These are phyloP conservation scores for Orthosia gracilis DNA, from an alignment of 2,888 invertebrate genomes.

Conservation along the genomic window DNA sequence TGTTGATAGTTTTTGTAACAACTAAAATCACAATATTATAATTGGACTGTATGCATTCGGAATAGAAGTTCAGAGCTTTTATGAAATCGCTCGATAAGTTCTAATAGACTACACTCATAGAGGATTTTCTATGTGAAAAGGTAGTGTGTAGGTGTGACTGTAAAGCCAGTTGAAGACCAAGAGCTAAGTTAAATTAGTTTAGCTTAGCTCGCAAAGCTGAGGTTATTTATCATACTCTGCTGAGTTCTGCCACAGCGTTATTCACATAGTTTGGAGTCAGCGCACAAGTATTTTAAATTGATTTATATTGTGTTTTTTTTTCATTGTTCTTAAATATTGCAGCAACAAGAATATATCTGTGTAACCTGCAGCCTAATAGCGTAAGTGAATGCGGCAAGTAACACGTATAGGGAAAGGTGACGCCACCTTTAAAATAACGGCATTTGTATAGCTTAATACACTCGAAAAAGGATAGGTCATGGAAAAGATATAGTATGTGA, in stretches of 20 bases:
- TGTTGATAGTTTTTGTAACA: not conserved
- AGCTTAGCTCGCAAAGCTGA: not conserved
- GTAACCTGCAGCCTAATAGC: not conserved
- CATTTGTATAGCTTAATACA: no score
- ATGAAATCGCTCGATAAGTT: not conserved
- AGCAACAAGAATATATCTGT: not conserved
- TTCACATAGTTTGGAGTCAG: no score
- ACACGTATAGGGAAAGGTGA: no score
- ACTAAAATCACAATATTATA: not conserved
- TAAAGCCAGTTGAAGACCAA: not conserved
- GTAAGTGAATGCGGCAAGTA: no score
- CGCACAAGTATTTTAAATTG: no score
- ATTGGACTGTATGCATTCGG: constrained; percentile 1
- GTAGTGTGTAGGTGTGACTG: not conserved
- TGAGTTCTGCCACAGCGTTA: no score
- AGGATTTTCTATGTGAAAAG: not conserved
- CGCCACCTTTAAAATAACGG: no score
- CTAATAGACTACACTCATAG: constrained; percentile 4
- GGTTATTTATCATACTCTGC: not conserved
- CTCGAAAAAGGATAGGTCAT: no score
- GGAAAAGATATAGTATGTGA: no score
- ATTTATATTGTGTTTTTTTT: no score
- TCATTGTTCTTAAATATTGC: not conserved
- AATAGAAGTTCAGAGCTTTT: not conserved
- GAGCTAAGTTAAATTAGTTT: not conserved